These are phyloP conservation scores for Eristalis intricaria DNA, from an alignment of 2,888 invertebrate genomes.

Conservation along the genomic window DNA sequence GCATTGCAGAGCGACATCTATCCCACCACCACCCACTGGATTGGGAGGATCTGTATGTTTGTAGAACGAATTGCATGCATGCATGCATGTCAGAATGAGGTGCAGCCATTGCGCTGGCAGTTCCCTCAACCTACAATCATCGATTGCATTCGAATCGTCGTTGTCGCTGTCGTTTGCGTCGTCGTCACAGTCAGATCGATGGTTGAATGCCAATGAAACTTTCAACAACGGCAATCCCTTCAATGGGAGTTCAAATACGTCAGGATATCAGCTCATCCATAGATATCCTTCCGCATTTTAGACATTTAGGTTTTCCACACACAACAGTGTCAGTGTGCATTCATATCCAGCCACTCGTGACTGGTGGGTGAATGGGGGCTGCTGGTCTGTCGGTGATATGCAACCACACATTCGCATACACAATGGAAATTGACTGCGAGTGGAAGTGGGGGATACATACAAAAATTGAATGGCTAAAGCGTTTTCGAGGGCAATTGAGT, in stretches of 20 bases:
- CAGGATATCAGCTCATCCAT: constrained; percentile 74
- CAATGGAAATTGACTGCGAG: constrained; percentile 48
- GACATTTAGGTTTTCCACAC: constrained; percentile 36
- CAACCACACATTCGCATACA: constrained; percentile 45
- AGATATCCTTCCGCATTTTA: constrained; percentile 59
- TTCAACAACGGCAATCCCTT: constrained; percentile 61
- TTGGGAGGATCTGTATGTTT: constrained; percentile 70
- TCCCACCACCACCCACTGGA: neutral
- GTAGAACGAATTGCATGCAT: constrained; percentile 76
- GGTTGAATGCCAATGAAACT: constrained; percentile 58
- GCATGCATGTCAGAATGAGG: constrained; percentile 52
- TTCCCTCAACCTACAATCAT: neutral
- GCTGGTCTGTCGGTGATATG: constrained; percentile 7
- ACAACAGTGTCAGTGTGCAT: neutral
- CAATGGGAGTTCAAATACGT: constrained; percentile 67
- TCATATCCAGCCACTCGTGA: neutral
- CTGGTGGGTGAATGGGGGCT: neutral
- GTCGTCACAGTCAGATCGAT: constrained; percentile 45
- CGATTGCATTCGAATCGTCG: constrained; percentile 8
- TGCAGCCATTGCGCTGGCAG: constrained; percentile 30
- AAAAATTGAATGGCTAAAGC: constrained; percentile 16
- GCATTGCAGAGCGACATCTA: constrained; percentile 37
- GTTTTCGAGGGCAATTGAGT: constrained; percentile 45
- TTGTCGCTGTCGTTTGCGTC: constrained; percentile 4
- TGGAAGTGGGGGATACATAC: constrained; percentile 7